Evolutionary conservation across 35 echinoderm and acorn worm genomes (phyloP).

Genomic region (Apostichopus japonicus): DNA sequence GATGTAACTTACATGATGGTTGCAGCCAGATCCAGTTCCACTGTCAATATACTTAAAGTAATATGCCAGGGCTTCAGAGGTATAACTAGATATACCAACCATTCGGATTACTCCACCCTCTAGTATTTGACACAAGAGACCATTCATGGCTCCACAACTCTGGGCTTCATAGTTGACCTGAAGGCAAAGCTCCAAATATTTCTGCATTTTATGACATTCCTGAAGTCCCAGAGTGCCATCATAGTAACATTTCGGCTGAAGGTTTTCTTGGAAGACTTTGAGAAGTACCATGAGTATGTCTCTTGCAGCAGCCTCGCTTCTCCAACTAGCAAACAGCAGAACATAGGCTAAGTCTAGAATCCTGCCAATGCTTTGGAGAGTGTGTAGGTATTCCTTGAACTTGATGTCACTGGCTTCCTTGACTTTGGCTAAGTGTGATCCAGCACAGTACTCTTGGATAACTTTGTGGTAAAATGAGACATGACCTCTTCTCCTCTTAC

Average conservation of each 20-base stretch:
- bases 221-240: slow-evolving; percentile 7
- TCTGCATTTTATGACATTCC: slow-evolving; percentile 48
- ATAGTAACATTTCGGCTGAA: neutral
- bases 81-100: slow-evolving; percentile 36
- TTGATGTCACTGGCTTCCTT: neutral
- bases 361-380: neutral
- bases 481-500: neutral
- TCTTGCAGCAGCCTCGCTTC: slow-evolving; percentile 18
- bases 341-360: slow-evolving; percentile 32
- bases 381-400: neutral
- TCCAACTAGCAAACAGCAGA: slow-evolving; percentile 33
- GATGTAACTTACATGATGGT: no score
- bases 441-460: slow-evolving; percentile 57
- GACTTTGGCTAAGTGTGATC: slow-evolving; percentile 19
- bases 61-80: slow-evolving; percentile 25
- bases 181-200: slow-evolving; percentile 42
- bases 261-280: neutral
- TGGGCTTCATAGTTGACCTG: slow-evolving; percentile 31
- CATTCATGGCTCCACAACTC: neutral
- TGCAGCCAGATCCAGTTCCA: no score
- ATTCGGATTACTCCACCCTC: neutral
- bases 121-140: neutral
- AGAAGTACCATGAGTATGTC: slow-evolving; percentile 25
- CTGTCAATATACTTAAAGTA: slow-evolving; percentile 24
- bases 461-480: slow-evolving; percentile 50